Base-by-base conservation (phyloP, 1,140 invertebrate species). In the Drosophila pectinifera region DNA sequence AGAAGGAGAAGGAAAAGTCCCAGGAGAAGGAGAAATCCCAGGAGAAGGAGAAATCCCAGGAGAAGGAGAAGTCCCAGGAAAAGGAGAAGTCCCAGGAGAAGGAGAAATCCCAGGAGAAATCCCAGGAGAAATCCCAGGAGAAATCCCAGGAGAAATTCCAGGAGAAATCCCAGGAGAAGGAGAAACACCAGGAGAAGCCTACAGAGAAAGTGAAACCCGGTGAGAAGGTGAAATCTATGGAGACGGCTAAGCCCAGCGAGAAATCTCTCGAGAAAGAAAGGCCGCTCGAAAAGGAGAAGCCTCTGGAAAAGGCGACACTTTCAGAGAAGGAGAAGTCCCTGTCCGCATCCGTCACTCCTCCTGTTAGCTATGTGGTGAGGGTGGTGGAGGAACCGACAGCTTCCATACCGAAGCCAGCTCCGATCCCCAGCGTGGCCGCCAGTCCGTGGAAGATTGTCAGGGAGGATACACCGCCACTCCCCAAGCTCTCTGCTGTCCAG, bases 391-490 rank as follows among this genome's bases (percentile, higher is more conserved):
- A 58, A 13, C 8, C 31, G 10, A 6, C 56, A n/a, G 16, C 26
- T 18, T 16, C 36, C 14, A 16, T 22, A 24, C 36, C 26, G 10
- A 62, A 54, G 5, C 48, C 59, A 5, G n/a, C 18, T 14, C 14
- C 51, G 5, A 20, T 63, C 0, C 26, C 46, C 28, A 11, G 11
- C 11, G 5, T 13, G 3, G 42, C 16, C 16, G 22, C 46, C 16
- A 69, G 68, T 53, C 68, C 69, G 0, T 73, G 69, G 69, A 73
- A 72, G 5, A 20, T 56, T 11, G 68, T 73, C 11, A 4, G 14
- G n/a, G 68, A 73, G 10, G 68, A 38, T 0, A 16, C 22, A 22
- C n/a, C 68, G 13, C 28, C 28, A 20, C 18, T 0, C 2, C 13
- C 51, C 28, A 74, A 72, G 36, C 67, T 70, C 41, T 54, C 64